phyloP scores from a whole-genome alignment of 2,888 invertebrate species.

The Tipula vernalis region DNA sequence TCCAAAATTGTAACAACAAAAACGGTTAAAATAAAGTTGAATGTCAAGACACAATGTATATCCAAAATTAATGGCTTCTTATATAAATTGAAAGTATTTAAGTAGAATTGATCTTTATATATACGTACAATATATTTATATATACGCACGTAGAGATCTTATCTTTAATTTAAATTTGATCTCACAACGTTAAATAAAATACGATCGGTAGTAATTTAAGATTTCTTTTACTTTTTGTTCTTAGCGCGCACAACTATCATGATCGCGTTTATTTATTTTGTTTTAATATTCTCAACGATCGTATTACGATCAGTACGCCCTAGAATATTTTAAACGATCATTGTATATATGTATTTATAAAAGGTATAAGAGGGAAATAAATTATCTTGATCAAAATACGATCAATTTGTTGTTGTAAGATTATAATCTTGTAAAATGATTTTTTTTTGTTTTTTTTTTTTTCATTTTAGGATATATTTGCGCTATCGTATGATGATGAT shows the following conservation, averaged over 20 bases:
- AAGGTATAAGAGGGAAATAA: not conserved
- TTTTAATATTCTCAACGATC: not conserved
- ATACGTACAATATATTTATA: not conserved
- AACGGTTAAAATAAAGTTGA: not conserved
- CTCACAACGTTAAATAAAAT: not conserved
- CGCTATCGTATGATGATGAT: not conserved
- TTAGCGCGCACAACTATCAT: not conserved
- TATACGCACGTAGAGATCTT: not conserved
- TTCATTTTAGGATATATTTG: not conserved
- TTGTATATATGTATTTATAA: not conserved
- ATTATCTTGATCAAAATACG: not conserved
- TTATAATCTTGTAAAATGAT: not conserved
- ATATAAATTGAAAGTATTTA: conserved; percentile 4
- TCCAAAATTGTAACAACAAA: not conserved
- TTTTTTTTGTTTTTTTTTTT: not conserved
- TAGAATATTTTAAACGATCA: not conserved
- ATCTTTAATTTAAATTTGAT: not conserved
- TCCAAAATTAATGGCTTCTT: not conserved
- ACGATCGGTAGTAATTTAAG: not conserved
- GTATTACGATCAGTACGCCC: not conserved
- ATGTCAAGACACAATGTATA: not conserved
- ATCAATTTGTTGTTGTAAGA: not conserved
- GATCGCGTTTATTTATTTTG: not conserved
- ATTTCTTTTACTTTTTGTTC: not conserved
- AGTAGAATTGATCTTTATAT: not conserved